These are phyloP conservation scores for Acronicta aceris DNA, from an alignment of 2,888 invertebrate species.

Conservation along the genomic window DNA sequence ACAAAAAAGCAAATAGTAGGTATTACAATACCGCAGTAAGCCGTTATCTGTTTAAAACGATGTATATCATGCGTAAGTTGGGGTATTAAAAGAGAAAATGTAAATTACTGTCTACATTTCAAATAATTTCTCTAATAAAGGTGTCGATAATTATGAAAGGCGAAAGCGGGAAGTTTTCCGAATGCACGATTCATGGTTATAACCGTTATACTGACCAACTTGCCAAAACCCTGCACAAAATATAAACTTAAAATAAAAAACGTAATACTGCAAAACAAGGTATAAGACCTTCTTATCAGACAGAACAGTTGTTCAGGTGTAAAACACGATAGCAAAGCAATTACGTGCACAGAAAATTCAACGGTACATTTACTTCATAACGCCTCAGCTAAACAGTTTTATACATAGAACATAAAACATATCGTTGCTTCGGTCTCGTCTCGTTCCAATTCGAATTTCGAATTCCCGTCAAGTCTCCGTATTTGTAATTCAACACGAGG, in stretches of 20 bases:
- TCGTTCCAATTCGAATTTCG: slow-evolving; percentile 83
- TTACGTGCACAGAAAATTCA: slow-evolving; percentile 51
- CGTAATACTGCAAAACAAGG: slow-evolving; percentile 16
- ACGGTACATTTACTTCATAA: slow-evolving; percentile 46
- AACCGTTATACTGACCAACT: too few relatives aligned
- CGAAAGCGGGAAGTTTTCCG: background rate
- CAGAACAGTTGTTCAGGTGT: slow-evolving; percentile 51
- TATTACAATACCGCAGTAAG: slow-evolving; percentile 36
- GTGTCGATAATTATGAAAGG: too few relatives aligned
- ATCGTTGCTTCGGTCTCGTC: slow-evolving; percentile 31
- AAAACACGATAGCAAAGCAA: slow-evolving; percentile 49
- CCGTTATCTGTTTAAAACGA: slow-evolving; percentile 25
- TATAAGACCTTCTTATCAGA: slow-evolving; percentile 32
- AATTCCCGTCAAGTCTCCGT: slow-evolving; percentile 85
- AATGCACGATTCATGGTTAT: background rate
- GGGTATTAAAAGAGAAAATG: too few relatives aligned
- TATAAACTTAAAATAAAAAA: background rate
- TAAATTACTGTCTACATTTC: too few relatives aligned
- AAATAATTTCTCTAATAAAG: background rate
- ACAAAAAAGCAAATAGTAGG: slow-evolving; percentile 32
- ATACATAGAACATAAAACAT: slow-evolving; percentile 38
- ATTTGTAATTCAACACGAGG: slow-evolving; percentile 87
- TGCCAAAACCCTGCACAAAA: too few relatives aligned
- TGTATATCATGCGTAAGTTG: slow-evolving; percentile 5
- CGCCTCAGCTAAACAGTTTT: slow-evolving; percentile 37